Base-by-base conservation (phyloP, 2,113 vertebrate species). In the Oceanodroma tethys region DNA sequence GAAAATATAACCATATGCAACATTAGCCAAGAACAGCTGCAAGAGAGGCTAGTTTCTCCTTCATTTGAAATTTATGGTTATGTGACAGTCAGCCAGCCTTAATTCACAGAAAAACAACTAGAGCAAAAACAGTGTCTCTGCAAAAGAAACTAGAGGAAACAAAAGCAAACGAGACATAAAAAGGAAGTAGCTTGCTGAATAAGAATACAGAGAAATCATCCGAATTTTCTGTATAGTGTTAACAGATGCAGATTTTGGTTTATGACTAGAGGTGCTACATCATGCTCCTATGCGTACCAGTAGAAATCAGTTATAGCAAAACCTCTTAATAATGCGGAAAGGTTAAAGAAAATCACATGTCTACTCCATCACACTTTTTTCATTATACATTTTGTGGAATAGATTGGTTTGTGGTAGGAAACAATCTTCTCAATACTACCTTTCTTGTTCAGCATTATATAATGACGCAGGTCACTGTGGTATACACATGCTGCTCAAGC, bases 201-300 rank as follows among this genome's bases (percentile, higher is more conserved):
- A 81, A 71, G 26, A 88, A n/a, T 19, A 40, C 27, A 73, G 47
- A 84, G 19, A 83, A 75, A 43, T 11, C 16, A 29, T 22, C 13
- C 43, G 13, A 0, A 0, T 47, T 62, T 53, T 62, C 30, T 36
- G 8, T 9, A 34, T 2, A 42, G 6, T 6, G 9, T 26, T 34
- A 88, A 75, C 11, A 70, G 70, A 38, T 47, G 19, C 16, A 91
- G 40, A 60, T 11, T 40, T 65, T 34, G 60, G 17, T 47, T 68
- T 52, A 60, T 15, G 9, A 59, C 16, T 36, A 60, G 62, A 90
- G 16, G 21, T 56, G 58, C 55, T 55, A 42, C 17, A 68, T 30
- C 38, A 30, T 4, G 6, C 25, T 47, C 7, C 43, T 55, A 7
- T 5, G 3, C 34, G 3, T 7, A 47, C 13, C 48, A 52, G 40